These are phyloP conservation scores for Brachyhypopomus gauderio DNA, from an alignment of 2,113 vertebrate species.

Conservation along the genomic window DNA sequence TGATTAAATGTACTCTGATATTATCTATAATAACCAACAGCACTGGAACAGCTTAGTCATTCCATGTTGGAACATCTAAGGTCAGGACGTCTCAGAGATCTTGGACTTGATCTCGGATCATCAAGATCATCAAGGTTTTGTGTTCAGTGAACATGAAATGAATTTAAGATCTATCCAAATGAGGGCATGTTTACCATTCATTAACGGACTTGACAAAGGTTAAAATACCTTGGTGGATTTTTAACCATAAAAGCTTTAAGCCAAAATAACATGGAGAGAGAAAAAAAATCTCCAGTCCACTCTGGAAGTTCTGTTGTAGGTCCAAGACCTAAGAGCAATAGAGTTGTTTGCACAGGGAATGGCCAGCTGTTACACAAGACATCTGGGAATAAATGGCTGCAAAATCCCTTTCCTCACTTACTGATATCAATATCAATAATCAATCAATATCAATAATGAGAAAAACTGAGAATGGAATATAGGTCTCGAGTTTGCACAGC, in stretches of 20 bases:
- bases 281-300: too few species aligned
- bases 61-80: background rate
- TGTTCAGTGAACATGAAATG: background rate
- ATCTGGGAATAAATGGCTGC: conserved; percentile 59
- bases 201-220: too few species aligned
- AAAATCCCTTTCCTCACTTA: conserved; percentile 67
- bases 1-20: background rate
- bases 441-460: conserved; percentile 19
- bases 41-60: background rate
- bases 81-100: background rate
- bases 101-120: too few species aligned
- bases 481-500: background rate
- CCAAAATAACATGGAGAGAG: background rate
- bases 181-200: too few species aligned
- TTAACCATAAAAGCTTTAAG: too few species aligned
- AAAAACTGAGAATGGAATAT: background rate
- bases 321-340: conserved; percentile 18
- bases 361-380: background rate
- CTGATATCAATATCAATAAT: conserved; percentile 37
- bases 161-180: background rate
- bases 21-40: background rate
- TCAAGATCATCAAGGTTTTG: too few species aligned
- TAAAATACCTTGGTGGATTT: too few species aligned
- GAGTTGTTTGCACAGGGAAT: background rate
- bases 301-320: background rate